phyloP scores from a whole-genome alignment of 2,888 invertebrate species.

The Yponomeuta sedellus region DNA sequence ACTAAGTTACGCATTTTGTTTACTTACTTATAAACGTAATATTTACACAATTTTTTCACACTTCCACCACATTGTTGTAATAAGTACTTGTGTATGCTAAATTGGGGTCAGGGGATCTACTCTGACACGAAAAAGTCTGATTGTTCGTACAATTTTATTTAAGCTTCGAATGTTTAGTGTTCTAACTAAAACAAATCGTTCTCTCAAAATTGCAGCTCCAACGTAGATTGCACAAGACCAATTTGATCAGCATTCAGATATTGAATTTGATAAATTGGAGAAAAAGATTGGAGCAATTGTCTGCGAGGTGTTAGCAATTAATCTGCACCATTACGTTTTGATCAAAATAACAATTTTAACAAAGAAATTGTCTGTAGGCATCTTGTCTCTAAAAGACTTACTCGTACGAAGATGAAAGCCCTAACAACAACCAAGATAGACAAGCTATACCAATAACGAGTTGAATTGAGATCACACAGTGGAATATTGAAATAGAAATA shows the following conservation, averaged over 20 bases:
- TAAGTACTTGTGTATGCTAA: background rate
- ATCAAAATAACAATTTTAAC: background rate
- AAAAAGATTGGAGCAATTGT: background rate
- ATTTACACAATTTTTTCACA: conserved; percentile 7
- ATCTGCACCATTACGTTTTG: background rate
- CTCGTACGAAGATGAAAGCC: background rate
- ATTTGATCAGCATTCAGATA: background rate
- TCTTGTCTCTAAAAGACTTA: too few relatives aligned
- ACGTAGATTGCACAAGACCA: background rate
- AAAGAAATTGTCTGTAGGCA: too few relatives aligned
- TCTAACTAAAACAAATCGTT: background rate
- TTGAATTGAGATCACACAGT: background rate
- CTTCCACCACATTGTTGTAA: background rate
- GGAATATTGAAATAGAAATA: background rate
- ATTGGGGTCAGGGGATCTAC: background rate
- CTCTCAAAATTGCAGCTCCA: background rate
- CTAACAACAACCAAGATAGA: background rate
- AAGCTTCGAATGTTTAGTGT: background rate
- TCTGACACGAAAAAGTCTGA: background rate
- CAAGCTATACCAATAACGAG: background rate
- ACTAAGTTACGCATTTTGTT: conserved; percentile 1
- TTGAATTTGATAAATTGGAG: background rate
- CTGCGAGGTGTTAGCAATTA: background rate
- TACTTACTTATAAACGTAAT: conserved; percentile 6
- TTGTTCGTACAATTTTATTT: background rate